phyloP scores from a whole-genome alignment of 1,140 invertebrate genomes.

The Whitmania pigra region DNA sequence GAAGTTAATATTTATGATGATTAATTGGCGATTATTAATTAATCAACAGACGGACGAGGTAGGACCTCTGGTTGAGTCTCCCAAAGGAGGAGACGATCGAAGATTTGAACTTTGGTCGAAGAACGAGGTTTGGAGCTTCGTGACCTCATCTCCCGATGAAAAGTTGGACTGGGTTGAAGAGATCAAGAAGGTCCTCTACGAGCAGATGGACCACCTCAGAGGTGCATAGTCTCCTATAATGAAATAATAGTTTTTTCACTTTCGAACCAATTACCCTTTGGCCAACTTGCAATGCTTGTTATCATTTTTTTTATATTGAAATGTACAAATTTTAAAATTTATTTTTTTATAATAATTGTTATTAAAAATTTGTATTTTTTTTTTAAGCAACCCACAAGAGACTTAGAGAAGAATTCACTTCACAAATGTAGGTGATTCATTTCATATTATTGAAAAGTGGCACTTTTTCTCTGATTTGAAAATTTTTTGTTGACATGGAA shows the following conservation, averaged over 20 bases:
- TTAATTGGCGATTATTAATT: too few relatives aligned
- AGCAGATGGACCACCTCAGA: constrained; percentile 76
- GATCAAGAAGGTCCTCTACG: constrained; percentile 75
- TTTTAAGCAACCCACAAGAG: not conserved
- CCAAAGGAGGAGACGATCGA: constrained; percentile 57
- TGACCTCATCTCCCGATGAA: constrained; percentile 61
- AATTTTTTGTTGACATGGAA: too few relatives aligned
- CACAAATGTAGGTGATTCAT: too few relatives aligned
- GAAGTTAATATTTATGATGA: not conserved
- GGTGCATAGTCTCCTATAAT: constrained; percentile 36
- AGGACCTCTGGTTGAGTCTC: constrained; percentile 71
- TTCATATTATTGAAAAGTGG: too few relatives aligned
- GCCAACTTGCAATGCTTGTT: not conserved
- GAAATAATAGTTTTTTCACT: too few relatives aligned
- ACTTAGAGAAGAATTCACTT: too few relatives aligned
- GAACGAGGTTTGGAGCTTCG: constrained; percentile 77
- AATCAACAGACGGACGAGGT: constrained; percentile 72
- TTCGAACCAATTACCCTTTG: not conserved
- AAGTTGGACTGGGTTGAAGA: constrained; percentile 80
- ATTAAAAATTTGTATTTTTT: not conserved
- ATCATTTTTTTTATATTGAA: constrained; percentile 1
- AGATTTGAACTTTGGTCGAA: constrained; percentile 91
- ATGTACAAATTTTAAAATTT: not conserved
- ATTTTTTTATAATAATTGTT: not conserved
- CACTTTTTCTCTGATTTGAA: too few relatives aligned